Percentiles rank a stretch among this genome's conserved stretches.
Conservation (phyloP, 2,113 vertebrate species). For the Lophochroa leadbeateri region DNA sequence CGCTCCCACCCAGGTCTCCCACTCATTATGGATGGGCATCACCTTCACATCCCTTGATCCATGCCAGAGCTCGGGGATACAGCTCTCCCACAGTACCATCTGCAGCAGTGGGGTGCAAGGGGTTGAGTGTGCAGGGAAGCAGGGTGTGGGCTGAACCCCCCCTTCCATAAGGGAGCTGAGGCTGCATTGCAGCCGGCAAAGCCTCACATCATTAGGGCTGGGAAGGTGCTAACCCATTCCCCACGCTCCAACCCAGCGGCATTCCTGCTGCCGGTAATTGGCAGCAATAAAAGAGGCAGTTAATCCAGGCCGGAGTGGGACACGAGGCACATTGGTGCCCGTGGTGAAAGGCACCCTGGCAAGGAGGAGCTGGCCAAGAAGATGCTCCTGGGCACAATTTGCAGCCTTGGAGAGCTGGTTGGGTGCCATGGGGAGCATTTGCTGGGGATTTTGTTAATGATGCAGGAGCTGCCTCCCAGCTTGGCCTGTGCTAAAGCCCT, state of each 20-base stretch:
- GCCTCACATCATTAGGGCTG: background rate
- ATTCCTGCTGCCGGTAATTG: slow-evolving; percentile 50
- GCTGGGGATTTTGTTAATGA: slow-evolving; percentile 59
- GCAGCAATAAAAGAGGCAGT: slow-evolving; percentile 53
- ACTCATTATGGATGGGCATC: background rate
- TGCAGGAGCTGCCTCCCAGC: slow-evolving; percentile 35
- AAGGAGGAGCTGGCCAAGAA: slow-evolving; percentile 39
- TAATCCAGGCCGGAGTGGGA: slow-evolving; percentile 50
- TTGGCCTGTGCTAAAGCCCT: slow-evolving; percentile 40
- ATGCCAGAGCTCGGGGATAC: rapidly evolving
- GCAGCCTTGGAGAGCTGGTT: slow-evolving; percentile 56
- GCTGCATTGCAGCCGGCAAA: background rate
- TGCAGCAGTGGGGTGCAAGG: background rate
- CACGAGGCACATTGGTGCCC: slow-evolving; percentile 18
- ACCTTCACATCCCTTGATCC: background rate
- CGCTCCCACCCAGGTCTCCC: background rate
- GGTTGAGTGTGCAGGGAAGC: background rate
- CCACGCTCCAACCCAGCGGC: slow-evolving; percentile 13
- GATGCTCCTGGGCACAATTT: slow-evolving; percentile 36
- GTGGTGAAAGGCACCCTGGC: slow-evolving; percentile 47
- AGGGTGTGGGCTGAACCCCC: background rate
- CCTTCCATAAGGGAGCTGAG: background rate
- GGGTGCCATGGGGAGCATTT: slow-evolving; percentile 51
- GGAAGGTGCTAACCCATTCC: slow-evolving; percentile 32
- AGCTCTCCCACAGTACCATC: background rate